phyloP scores from a whole-genome alignment of 2,888 invertebrate genomes.

The Linnaemya tessellans region DNA sequence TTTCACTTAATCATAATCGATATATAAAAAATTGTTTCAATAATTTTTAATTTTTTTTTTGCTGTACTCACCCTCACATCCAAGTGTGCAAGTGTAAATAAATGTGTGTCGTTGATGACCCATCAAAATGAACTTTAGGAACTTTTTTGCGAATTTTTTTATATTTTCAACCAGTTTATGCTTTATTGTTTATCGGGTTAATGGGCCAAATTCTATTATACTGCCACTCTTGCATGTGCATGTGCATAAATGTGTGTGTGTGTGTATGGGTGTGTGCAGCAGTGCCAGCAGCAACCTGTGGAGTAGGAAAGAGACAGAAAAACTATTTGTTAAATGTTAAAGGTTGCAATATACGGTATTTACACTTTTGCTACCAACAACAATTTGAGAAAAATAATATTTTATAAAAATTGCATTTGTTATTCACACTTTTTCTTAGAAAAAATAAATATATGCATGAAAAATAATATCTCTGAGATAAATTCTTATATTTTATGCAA shows the following conservation, averaged over 20 bases:
- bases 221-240: neutral
- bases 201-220: slow-evolving; percentile 53
- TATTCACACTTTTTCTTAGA: neutral
- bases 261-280: neutral
- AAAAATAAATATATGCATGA: slow-evolving; percentile 1
- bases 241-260: neutral
- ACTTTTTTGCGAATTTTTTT: slow-evolving; percentile 22
- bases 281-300: slow-evolving; percentile 39
- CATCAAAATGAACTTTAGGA: slow-evolving; percentile 43
- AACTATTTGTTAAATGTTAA: slow-evolving; percentile 33
- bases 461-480: slow-evolving; percentile 13
- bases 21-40: neutral
- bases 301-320: neutral
- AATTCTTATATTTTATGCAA: slow-evolving; percentile 18
- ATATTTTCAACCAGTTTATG: slow-evolving; percentile 9
- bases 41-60: neutral
- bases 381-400: slow-evolving; percentile 13
- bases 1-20: slow-evolving; percentile 36
- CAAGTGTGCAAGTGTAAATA: neutral
- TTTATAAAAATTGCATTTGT: slow-evolving; percentile 33
- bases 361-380: slow-evolving; percentile 20
- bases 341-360: slow-evolving; percentile 35
- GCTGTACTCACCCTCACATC: neutral
- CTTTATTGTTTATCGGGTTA: slow-evolving; percentile 57
- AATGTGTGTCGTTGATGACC: slow-evolving; percentile 42